Percentiles rank a stretch among this genome's conserved stretches.
These are phyloP conservation scores for Zingel zingel DNA, from an alignment of 2,113 vertebrate genomes.

Conservation along the genomic window DNA sequence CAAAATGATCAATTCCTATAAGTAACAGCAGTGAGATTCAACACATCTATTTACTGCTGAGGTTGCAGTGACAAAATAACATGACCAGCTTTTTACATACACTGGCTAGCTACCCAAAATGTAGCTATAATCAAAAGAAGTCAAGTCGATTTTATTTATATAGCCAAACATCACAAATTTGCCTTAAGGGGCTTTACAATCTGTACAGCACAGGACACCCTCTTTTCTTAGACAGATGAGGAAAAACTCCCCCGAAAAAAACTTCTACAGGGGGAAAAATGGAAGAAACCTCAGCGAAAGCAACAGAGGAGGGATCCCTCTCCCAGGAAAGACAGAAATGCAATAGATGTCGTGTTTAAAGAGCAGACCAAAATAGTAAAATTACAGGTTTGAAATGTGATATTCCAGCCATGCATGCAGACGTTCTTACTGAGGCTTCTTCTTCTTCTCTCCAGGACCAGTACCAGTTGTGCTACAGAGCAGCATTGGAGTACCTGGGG, in stretches of 20 bases:
- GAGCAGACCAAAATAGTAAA: background rate
- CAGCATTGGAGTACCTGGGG: slow-evolving; percentile 97
- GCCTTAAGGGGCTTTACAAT: background rate
- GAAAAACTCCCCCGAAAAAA: background rate
- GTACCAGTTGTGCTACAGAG: slow-evolving; percentile 99
- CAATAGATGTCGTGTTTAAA: background rate
- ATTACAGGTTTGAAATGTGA: background rate
- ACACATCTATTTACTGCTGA: background rate
- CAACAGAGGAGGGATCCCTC: background rate
- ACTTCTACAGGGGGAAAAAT: background rate
- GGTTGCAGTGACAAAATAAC: background rate
- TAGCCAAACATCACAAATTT: background rate
- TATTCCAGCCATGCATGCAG: background rate
- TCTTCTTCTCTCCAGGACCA: slow-evolving; percentile 89
- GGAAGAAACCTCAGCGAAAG: background rate
- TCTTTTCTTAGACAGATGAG: background rate
- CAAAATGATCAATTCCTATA: background rate
- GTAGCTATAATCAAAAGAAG: background rate
- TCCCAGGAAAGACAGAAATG: background rate
- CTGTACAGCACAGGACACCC: no score
- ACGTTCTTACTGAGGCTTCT: background rate
- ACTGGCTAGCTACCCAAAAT: background rate
- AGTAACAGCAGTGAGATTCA: background rate
- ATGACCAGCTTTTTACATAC: background rate
- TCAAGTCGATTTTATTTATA: background rate